Conservation (phyloP, 1,140 invertebrate genomes). For the Homalodisca vitripennis region DNA sequence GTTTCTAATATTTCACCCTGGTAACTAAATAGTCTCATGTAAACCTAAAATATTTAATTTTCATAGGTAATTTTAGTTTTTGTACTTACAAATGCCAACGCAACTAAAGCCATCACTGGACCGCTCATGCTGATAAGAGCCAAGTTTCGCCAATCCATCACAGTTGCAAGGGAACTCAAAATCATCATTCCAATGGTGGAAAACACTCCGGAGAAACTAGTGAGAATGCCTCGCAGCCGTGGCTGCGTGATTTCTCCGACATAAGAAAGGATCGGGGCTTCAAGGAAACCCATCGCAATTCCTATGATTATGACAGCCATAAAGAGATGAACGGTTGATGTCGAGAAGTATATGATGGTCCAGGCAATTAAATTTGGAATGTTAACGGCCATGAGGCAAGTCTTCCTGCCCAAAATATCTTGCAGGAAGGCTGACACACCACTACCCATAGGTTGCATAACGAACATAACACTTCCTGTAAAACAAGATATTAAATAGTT, state of each 20-base stretch:
- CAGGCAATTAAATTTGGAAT: slow-evolving; percentile 41
- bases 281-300: slow-evolving; percentile 50
- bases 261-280: slow-evolving; percentile 54
- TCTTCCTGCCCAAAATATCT: slow-evolving; percentile 40
- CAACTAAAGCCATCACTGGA: slow-evolving; percentile 37
- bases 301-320: slow-evolving; percentile 39
- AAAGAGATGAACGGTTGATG: slow-evolving; percentile 34
- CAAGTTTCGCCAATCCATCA: slow-evolving; percentile 37
- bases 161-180: slow-evolving; percentile 36
- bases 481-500: no score
- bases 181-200: slow-evolving; percentile 33
- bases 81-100: slow-evolving; percentile 37
- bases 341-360: slow-evolving; percentile 38
- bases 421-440: slow-evolving; percentile 39
- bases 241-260: slow-evolving; percentile 55
- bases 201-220: slow-evolving; percentile 35
- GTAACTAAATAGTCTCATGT: no score
- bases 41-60: no score
- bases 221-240: slow-evolving; percentile 37
- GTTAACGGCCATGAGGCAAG: slow-evolving; percentile 43
- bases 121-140: slow-evolving; percentile 36
- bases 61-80: no score
- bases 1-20: no score
- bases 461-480: slow-evolving; percentile 42
- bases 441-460: slow-evolving; percentile 42